Percentiles rank a stretch among this genome's conserved stretches.
Conservation (phyloP, 1,140 invertebrate species). For the Gyrodactylus salaris region DNA sequence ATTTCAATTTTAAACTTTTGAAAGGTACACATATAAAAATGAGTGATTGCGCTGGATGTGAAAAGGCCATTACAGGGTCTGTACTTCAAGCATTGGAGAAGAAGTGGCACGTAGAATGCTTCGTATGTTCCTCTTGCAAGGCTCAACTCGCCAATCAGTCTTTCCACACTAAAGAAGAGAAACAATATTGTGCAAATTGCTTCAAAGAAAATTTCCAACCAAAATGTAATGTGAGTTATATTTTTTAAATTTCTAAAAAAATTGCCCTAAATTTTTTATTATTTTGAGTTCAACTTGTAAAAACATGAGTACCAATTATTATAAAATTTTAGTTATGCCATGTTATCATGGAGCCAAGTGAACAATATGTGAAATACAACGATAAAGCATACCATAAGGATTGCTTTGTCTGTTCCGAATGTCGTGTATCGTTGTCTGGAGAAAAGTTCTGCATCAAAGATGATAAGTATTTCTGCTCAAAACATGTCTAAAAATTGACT, state of each 20-base stretch:
- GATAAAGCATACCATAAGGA: conserved; percentile 6
- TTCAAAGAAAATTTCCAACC: not conserved
- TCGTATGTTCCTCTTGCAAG: not conserved
- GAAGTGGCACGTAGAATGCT: conserved; percentile 1
- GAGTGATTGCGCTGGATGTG: not conserved
- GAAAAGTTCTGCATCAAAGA: conserved; percentile 4
- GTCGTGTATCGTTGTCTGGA: not conserved
- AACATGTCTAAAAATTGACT: conserved; percentile 6
- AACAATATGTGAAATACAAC: conserved; percentile 3
- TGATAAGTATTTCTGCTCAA: not conserved
- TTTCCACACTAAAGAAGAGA: not conserved
- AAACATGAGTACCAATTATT: no score
- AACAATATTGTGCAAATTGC: not conserved
- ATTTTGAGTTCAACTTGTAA: no score
- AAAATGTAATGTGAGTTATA: not conserved
- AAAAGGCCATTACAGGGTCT: not conserved
- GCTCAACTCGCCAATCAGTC: not conserved
- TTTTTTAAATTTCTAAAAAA: no score
- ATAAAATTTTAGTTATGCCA: not conserved
- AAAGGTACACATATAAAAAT: no score
- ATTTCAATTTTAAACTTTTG: no score
- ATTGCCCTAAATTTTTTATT: no score
- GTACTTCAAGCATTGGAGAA: not conserved
- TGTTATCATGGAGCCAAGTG: not conserved
- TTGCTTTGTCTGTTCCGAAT: conserved; percentile 2